phyloP scores from a whole-genome alignment of 2,797 vertebrate species.

The Myotis vivesi region DNA sequence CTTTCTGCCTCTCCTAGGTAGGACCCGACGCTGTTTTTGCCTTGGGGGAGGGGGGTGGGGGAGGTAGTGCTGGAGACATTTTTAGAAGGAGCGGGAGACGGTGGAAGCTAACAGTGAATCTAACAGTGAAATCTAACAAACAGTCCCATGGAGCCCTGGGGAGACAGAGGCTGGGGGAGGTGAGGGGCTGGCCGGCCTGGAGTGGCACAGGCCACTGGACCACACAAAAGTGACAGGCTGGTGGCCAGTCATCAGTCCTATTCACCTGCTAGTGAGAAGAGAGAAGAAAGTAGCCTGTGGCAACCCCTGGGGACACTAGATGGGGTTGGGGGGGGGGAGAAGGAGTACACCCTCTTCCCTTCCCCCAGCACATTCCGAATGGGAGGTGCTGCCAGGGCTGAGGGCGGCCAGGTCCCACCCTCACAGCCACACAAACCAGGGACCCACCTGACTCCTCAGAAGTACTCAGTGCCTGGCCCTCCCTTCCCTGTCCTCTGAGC shows the following conservation, averaged over 20 bases:
- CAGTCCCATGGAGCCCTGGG: background rate
- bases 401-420: background rate
- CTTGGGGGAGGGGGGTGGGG: background rate
- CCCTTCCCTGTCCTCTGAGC: background rate
- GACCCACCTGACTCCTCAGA: background rate
- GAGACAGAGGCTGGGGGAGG: background rate
- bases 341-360: accelerated
- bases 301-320: background rate
- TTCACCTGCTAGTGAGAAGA: background rate
- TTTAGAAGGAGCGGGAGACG: background rate
- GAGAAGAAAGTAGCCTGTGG: background rate
- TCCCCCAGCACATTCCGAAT: accelerated
- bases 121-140: background rate
- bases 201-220: background rate
- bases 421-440: background rate
- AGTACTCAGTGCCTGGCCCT: background rate
- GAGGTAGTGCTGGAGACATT: background rate
- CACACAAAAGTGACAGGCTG: background rate
- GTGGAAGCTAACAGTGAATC: background rate
- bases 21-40: background rate
- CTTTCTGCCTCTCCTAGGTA: background rate
- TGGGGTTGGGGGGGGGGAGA: background rate
- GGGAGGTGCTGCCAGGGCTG: accelerated
- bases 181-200: background rate
- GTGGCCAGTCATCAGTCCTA: accelerated